Evolutionary conservation across 2,888 invertebrate genomes (phyloP).

Genomic region (Coenonympha glycerion): DNA sequence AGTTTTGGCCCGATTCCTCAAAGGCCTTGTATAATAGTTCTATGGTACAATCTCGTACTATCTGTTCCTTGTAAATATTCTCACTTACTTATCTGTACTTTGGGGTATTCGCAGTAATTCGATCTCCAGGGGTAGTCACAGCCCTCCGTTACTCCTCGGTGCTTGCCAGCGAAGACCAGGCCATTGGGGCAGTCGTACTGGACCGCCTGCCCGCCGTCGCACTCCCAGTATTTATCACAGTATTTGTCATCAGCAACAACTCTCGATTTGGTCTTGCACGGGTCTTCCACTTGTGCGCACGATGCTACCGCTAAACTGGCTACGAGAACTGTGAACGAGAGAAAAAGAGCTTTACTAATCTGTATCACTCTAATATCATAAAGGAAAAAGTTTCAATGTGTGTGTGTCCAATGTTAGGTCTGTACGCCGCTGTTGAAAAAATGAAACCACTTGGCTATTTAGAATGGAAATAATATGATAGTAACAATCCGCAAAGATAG

Average conservation of each 20-base stretch:
- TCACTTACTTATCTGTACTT: constrained; percentile 80
- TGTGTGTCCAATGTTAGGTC: no score
- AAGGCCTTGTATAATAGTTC: no score
- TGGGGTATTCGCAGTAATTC: constrained; percentile 85
- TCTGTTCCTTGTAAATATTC: no score
- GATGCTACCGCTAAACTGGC: constrained; percentile 42
- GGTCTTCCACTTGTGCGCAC: constrained; percentile 79
- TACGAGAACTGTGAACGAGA: constrained; percentile 40
- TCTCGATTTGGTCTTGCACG: constrained; percentile 86
- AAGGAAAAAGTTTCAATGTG: no score
- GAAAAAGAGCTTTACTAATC: not conserved
- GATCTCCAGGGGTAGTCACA: constrained; percentile 94
- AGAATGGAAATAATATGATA: no score
- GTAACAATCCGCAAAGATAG: no score
- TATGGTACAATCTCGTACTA: no score
- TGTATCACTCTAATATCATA: no score
- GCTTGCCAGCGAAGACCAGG: constrained; percentile 90
- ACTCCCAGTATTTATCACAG: constrained; percentile 89
- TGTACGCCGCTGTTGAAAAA: no score
- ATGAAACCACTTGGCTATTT: no score
- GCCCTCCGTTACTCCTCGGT: constrained; percentile 90
- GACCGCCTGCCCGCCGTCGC: constrained; percentile 86
- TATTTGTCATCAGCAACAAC: constrained; percentile 86
- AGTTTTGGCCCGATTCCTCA: no score
- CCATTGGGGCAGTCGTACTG: constrained; percentile 94